Evolutionary conservation across 2,888 invertebrate genomes (phyloP).

Genomic region (Choreutis nemorana): DNA sequence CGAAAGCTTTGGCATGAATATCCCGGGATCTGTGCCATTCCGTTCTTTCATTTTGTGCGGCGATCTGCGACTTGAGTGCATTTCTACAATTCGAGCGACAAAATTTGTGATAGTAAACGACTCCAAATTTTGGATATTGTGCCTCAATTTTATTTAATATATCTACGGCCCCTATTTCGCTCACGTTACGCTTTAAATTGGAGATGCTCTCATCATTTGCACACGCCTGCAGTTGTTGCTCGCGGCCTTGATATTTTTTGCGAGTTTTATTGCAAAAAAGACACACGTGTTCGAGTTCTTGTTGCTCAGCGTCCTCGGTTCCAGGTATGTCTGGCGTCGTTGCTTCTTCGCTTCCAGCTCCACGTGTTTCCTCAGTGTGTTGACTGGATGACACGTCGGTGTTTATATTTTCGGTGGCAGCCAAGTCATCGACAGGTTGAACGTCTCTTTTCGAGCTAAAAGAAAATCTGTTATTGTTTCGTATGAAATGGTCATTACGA

Average conservation of each 20-base stretch:
- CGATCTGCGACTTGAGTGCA: conserved; percentile 1
- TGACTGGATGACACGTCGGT: conserved; percentile 2
- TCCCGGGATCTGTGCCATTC: conserved; percentile 3
- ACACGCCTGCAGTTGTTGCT: conserved; percentile 1
- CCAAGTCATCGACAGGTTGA: background rate
- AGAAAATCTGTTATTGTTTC: conserved; percentile 1
- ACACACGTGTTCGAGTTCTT: conserved; percentile 2
- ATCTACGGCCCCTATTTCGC: conserved; percentile 1
- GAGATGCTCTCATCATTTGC: background rate
- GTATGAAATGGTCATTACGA: conserved; percentile 1
- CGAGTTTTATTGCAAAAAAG: conserved; percentile 3
- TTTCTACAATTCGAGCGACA: conserved; percentile 2
- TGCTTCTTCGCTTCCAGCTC: conserved; percentile 2
- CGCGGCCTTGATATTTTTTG: conserved; percentile 4
- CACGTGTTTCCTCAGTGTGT: background rate
- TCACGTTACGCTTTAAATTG: conserved; percentile 2
- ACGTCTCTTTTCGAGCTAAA: background rate
- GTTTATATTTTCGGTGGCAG: conserved; percentile 1
- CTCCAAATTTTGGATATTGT: background rate
- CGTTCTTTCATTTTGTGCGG: conserved; percentile 1
- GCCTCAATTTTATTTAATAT: background rate
- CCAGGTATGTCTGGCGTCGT: background rate
- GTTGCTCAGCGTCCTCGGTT: background rate
- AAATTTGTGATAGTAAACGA: conserved; percentile 2
- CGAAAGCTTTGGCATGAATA: conserved; percentile 1